Evolutionary conservation across 2,797 vertebrate species (phyloP).

Genomic region (Urosaurus nigricauda): DNA sequence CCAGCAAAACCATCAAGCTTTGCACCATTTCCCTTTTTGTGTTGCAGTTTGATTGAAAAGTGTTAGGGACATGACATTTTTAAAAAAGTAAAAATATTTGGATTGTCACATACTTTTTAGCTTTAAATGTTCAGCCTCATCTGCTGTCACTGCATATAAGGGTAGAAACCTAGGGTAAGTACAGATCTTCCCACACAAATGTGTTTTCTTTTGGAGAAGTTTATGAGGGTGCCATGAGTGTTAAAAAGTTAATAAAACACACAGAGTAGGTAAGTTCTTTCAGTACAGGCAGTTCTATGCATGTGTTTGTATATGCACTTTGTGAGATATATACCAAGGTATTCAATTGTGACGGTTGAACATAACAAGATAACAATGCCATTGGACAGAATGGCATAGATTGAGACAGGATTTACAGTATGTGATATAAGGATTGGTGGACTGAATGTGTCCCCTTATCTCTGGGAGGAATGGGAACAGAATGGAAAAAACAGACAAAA

Average conservation of each 20-base stretch:
- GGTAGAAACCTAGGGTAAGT: neutral
- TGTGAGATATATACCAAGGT: neutral
- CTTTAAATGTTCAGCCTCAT: neutral
- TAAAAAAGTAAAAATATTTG: neutral
- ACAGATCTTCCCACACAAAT: neutral
- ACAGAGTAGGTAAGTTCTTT: neutral
- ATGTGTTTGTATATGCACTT: neutral
- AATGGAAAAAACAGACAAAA: neutral
- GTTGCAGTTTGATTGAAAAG: neutral
- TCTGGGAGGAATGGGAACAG: neutral
- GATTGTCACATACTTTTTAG: neutral
- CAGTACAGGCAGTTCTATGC: neutral
- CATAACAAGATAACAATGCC: neutral
- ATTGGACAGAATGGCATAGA: neutral
- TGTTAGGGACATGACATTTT: neutral
- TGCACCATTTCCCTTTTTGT: neutral
- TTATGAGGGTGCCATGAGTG: neutral
- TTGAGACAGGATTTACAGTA: neutral
- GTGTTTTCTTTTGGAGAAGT: neutral
- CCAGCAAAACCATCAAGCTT: neutral
- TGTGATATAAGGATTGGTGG: neutral
- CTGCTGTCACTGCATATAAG: neutral
- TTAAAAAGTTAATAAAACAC: neutral
- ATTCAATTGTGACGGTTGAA: neutral
- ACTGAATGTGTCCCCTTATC: no score